Percentiles rank a stretch among this genome's conserved stretches.
Evolutionary conservation across 2,113 vertebrate species (phyloP).

Genomic region (Junco hyemalis): DNA sequence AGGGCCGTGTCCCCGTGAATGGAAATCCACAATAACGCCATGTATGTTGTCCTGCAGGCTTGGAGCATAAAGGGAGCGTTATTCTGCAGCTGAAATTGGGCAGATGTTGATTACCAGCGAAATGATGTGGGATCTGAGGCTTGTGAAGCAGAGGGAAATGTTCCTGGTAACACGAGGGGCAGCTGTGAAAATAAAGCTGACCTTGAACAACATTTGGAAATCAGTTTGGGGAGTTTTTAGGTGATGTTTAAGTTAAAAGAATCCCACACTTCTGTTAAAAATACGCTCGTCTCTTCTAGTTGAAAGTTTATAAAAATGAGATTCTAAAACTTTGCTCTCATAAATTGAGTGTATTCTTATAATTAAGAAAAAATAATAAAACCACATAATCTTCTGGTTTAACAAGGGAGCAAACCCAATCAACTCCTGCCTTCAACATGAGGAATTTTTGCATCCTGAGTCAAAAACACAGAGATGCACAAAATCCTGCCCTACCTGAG

Average conservation of each 20-base stretch:
- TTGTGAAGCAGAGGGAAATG: constrained; percentile 37
- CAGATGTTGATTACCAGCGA: constrained; percentile 45
- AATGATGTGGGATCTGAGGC: constrained; percentile 54
- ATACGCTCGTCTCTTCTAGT: not conserved
- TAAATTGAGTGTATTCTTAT: not conserved
- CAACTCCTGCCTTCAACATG: not conserved
- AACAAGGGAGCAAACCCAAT: not conserved
- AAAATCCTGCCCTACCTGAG: constrained; percentile 29
- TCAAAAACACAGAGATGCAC: constrained; percentile 21
- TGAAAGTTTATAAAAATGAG: not conserved
- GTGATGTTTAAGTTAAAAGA: constrained; percentile 1
- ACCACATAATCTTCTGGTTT: not conserved
- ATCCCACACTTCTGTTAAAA: not conserved
- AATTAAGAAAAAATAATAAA: not conserved
- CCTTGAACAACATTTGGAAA: constrained; percentile 23
- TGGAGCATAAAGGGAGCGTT: constrained; percentile 21
- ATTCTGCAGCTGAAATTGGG: constrained; percentile 53
- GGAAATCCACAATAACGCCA: constrained; percentile 42
- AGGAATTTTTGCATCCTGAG: not conserved
- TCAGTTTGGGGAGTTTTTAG: not conserved
- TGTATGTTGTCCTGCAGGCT: not conserved
- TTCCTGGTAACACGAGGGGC: constrained; percentile 42
- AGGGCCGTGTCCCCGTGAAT: not conserved
- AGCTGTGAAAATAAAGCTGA: constrained; percentile 55
- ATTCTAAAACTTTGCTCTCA: not conserved